Base-by-base conservation (phyloP, 2,113 vertebrate genomes). In the Recurvirostra avosetta region DNA sequence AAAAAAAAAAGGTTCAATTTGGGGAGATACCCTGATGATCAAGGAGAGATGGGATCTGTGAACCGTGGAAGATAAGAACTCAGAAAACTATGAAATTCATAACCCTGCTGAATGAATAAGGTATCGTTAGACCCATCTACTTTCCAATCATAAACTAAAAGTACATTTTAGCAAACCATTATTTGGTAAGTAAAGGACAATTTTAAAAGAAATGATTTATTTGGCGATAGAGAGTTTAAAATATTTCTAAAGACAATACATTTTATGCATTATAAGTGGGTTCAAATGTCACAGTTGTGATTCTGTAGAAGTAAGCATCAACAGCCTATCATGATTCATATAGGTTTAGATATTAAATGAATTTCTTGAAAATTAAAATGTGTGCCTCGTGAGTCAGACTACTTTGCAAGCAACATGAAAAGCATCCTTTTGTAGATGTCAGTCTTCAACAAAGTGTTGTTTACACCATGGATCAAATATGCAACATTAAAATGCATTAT, bases 1-100 rank as follows among this genome's bases (percentile, higher is more conserved):
- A 50, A 73, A 66, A 87, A 95, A 95, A 95, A 79, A 70, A 96
- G 59, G 88, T 97, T 97, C 34, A 56, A 47, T 98, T 66, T 95
- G 90, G 90, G 53, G 75, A 97, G 91, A 76, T 88, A 91, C 90
- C 82, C 87, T 91, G 90, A 92, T 97, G 97, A 96, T 97, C 96
- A 97, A 96, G 95, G 75, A 89, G 88, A 98, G 95, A 98, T 97
- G 95, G 87, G 82, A 88, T 96, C 95, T 97, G 71, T 98, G 97
- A 97, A 98, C 94, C 73, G 5, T 98, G 95, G 90, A 97, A 94
- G 94, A 97, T 90, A 96, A 95, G 90, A 96, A 91, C 93, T 96
- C 91, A 70, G 87, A 97, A 94, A 93, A 93, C 75, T 21, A 88
- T 97, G 95, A 78, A 96, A 96, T 91, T 96, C 45, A 34, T 95